phyloP scores from a whole-genome alignment of 2,888 invertebrate species.

The Odontothrips loti region DNA sequence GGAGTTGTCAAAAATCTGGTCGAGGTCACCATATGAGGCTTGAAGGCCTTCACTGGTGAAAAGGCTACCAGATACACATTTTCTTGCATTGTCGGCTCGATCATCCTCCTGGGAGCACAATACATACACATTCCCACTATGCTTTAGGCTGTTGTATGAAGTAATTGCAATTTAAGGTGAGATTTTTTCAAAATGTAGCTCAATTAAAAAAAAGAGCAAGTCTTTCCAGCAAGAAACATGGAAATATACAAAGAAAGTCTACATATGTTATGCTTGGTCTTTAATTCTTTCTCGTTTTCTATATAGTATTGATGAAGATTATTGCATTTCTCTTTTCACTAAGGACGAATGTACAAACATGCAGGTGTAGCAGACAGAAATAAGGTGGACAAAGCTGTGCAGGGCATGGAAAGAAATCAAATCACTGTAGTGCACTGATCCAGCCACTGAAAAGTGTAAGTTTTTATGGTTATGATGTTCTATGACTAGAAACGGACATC shows the following conservation, averaged over 20 bases:
- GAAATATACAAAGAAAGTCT: neutral
- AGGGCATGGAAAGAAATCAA: neutral
- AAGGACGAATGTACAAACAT: constrained; percentile 1
- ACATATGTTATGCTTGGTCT: neutral
- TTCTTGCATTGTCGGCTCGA: constrained; percentile 53
- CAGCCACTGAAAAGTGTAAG: neutral
- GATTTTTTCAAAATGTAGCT: too few species aligned
- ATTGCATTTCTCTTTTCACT: neutral
- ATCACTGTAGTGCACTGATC: neutral
- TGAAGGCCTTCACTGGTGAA: constrained; percentile 86
- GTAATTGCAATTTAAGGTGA: neutral
- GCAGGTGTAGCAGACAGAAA: neutral
- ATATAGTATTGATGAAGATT: neutral
- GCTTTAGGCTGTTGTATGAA: neutral
- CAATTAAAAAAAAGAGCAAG: too few species aligned
- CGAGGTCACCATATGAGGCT: constrained; percentile 83
- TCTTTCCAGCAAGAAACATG: too few species aligned
- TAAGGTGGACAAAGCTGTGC: constrained; percentile 11
- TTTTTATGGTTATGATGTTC: neutral
- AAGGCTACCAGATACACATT: constrained; percentile 53
- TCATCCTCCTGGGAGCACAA: constrained; percentile 49
- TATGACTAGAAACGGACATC: neutral
- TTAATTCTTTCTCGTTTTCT: neutral
- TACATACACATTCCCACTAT: constrained; percentile 1
- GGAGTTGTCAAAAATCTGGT: constrained; percentile 90